phyloP scores from a whole-genome alignment of 92 coral and sea anemone species.

The Muricea muricata region DNA sequence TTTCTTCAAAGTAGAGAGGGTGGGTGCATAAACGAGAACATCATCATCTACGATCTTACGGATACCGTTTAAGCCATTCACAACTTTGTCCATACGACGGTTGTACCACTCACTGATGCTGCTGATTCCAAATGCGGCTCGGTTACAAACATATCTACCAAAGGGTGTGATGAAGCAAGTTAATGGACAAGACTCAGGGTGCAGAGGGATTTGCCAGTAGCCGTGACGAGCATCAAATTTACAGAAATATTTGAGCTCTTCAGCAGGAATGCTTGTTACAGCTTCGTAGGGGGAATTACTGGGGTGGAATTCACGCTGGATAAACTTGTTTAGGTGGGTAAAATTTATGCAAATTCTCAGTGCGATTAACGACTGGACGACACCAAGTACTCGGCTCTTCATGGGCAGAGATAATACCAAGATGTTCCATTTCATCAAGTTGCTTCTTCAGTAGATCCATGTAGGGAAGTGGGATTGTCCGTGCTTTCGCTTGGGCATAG shows the following conservation, averaged over 20 bases:
- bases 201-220: constrained; percentile 36
- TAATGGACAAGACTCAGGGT: constrained; percentile 20
- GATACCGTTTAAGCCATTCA: not conserved
- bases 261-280: constrained; percentile 28
- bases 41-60: constrained; percentile 18
- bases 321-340: not conserved
- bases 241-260: constrained; percentile 36
- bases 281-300: not conserved
- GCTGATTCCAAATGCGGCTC: not conserved
- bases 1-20: not conserved
- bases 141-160: constrained; percentile 27
- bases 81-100: constrained; percentile 9
- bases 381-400: no score
- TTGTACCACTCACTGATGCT: constrained; percentile 9
- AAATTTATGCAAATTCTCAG: not conserved
- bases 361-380: not conserved
- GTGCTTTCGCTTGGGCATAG: no score
- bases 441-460: no score
- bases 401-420: not conserved
- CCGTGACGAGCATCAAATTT: constrained; percentile 42
- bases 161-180: constrained; percentile 29
- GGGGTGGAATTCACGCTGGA: no score
- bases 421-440: no score
- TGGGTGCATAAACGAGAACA: not conserved
- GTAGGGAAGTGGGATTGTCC: no score